These are phyloP conservation scores for mouse (Mus musculus) DNA, from an alignment of 2,113 vertebrate species.

Conservation along the genomic window DNA sequence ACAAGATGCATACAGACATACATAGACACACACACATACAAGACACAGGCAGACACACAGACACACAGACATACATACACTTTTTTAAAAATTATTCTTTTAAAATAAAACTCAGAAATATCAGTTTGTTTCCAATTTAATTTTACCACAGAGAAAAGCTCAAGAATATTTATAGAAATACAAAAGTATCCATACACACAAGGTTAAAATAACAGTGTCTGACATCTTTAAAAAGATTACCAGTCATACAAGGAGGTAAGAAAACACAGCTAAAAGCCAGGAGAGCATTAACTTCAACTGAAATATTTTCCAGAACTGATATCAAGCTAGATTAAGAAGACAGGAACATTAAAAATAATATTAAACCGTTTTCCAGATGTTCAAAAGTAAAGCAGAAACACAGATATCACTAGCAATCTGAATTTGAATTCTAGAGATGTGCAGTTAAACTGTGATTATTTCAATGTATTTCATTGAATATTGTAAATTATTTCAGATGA, in stretches of 20 bases:
- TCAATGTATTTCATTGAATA: too few species aligned
- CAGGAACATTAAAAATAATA: background rate
- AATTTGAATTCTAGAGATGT: background rate
- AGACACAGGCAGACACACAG: background rate
- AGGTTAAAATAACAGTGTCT: conserved; percentile 12
- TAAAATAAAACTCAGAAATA: background rate
- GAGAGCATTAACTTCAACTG: background rate
- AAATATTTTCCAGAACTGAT: background rate
- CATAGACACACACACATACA: too few species aligned
- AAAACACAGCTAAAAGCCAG: background rate
- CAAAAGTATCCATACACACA: background rate
- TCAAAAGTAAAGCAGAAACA: background rate
- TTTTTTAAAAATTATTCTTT: background rate
- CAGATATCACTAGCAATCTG: background rate
- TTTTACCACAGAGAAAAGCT: background rate
- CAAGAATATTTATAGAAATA: background rate
- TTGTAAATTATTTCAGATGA: background rate
- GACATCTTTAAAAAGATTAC: background rate
- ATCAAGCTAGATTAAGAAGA: background rate
- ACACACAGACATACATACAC: background rate
- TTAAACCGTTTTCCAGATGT: background rate
- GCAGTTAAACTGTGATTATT: background rate
- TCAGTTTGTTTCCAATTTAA: background rate
- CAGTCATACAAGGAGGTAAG: background rate
- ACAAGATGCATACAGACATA: too few species aligned